Percentiles rank a stretch among this genome's conserved stretches.
These are phyloP conservation scores for Xiphorhynchus erythropygius DNA, from an alignment of 2,797 vertebrate species.

Conservation along the genomic window DNA sequence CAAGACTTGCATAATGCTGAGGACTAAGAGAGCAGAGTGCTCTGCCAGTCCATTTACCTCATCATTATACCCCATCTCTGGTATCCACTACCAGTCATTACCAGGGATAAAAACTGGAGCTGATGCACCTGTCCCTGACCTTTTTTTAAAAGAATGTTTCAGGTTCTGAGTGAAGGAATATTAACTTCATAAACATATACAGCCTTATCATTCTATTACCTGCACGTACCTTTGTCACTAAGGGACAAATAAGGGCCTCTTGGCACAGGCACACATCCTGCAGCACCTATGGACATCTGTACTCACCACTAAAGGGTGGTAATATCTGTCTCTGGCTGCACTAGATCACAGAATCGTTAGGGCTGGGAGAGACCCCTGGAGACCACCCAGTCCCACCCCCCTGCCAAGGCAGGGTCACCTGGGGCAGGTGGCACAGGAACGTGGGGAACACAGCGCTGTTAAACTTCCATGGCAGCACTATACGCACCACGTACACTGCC, in stretches of 20 bases:
- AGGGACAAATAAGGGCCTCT: background rate
- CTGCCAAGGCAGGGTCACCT: background rate
- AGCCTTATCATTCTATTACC: too few relatives aligned
- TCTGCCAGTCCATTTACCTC: background rate
- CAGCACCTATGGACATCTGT: background rate
- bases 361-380: background rate
- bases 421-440: background rate
- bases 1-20: background rate
- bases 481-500: background rate
- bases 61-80: background rate
- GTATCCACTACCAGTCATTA: background rate
- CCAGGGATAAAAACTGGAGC: background rate
- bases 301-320: fast-evolving
- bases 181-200: background rate
- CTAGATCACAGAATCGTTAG: background rate
- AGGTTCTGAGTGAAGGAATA: background rate
- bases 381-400: background rate
- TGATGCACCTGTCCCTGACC: background rate
- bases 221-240: background rate
- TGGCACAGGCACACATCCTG: background rate
- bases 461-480: background rate
- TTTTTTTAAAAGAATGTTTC: background rate
- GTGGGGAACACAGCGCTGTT: fast-evolving
- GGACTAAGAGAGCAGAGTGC: background rate
- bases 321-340: background rate